Percentiles rank a stretch among this genome's conserved stretches.
phyloP scores from a whole-genome alignment of 2,888 invertebrate genomes.

The Laothoe populi region DNA sequence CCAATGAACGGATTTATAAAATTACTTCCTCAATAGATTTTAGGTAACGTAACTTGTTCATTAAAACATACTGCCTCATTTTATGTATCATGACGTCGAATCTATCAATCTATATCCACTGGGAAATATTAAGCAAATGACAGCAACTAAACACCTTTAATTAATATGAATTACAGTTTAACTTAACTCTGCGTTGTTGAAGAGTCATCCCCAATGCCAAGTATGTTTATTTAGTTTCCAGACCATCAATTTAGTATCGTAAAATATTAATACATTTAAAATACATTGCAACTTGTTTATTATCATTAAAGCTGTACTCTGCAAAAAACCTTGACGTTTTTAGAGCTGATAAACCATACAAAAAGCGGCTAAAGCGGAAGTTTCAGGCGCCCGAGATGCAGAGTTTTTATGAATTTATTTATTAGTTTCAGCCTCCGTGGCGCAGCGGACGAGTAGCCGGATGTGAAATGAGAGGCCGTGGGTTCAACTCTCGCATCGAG shows the following conservation, averaged over 20 bases:
- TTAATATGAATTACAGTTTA: neutral
- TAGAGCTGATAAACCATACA: no score
- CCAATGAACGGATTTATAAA: no score
- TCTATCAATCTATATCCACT: neutral
- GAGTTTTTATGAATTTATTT: no score
- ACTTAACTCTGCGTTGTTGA: neutral
- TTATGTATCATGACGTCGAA: neutral
- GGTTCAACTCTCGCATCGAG: no score
- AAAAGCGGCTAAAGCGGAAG: no score
- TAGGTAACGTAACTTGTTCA: no score
- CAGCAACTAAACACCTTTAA: slow-evolving; percentile 9
- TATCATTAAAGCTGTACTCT: neutral
- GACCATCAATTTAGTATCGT: neutral
- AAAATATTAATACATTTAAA: neutral
- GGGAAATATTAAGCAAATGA: slow-evolving; percentile 10
- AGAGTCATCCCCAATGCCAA: neutral
- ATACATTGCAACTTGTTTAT: slow-evolving; percentile 1
- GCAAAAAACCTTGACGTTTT: no score
- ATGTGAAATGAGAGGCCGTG: no score
- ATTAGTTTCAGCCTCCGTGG: no score
- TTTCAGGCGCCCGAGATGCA: no score
- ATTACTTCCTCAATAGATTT: no score
- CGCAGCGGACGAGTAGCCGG: no score
- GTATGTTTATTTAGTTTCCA: slow-evolving; percentile 9
- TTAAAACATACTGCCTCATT: slow-evolving; percentile 2